These are phyloP conservation scores for Anguilla obscura DNA, from an alignment of 2,797 vertebrate genomes.

Conservation along the genomic window DNA sequence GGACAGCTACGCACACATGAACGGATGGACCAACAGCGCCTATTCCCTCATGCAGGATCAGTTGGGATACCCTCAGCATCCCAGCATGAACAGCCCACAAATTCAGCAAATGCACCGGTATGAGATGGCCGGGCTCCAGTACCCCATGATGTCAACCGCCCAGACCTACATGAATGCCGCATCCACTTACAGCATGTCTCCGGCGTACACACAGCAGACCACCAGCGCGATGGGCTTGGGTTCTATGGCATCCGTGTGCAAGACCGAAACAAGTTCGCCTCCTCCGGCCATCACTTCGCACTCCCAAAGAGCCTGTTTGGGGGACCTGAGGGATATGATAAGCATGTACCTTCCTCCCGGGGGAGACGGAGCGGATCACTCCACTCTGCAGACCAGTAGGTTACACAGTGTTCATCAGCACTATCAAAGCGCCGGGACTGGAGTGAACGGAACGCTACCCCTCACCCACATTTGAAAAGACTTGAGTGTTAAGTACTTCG, in stretches of 20 bases:
- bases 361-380: constrained; percentile 88
- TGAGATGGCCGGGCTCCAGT: constrained; percentile 96
- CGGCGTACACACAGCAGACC: constrained; percentile 86
- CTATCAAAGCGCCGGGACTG: constrained; percentile 92
- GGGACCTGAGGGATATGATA: constrained; percentile 99
- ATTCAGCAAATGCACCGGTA: constrained; percentile 98
- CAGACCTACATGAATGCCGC: constrained; percentile 98
- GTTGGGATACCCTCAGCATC: constrained; percentile 91
- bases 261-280: constrained; percentile 95
- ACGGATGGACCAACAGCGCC: constrained; percentile 96
- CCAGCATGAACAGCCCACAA: constrained; percentile 90
- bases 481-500: constrained; percentile 67
- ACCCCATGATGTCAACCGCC: constrained; percentile 95
- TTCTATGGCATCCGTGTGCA: constrained; percentile 92
- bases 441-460: constrained; percentile 94
- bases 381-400: constrained; percentile 85
- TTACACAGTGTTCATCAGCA: constrained; percentile 97
- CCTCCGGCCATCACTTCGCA: constrained; percentile 92
- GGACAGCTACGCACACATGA: constrained; percentile 96
- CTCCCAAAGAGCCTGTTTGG: constrained; percentile 94
- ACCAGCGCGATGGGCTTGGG: constrained; percentile 85
- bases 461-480: constrained; percentile 93
- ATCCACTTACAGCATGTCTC: constrained; percentile 89
- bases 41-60: constrained; percentile 98
- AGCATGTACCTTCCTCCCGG: constrained; percentile 99